phyloP scores from a whole-genome alignment of 2,888 invertebrate species.

The Trimorus sp. region DNA sequence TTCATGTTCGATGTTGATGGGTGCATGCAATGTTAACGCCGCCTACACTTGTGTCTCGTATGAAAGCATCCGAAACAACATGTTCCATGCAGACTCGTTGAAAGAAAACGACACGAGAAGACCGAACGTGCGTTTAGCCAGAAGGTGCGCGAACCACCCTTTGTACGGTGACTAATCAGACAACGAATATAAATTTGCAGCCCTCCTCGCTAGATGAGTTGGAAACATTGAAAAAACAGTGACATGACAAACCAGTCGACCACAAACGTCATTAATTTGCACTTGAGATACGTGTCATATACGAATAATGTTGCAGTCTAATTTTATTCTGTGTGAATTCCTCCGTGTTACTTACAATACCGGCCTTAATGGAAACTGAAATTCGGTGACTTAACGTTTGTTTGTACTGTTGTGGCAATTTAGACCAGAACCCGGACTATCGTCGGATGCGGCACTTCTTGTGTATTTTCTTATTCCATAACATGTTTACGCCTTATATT shows the following conservation, averaged over 20 bases:
- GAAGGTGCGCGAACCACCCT: no score
- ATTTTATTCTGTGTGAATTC: slow-evolving; percentile 28
- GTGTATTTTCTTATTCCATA: slow-evolving; percentile 55
- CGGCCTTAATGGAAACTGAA: slow-evolving; percentile 42
- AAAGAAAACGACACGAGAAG: slow-evolving; percentile 59
- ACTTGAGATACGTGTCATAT: slow-evolving; percentile 32
- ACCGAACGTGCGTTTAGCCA: slow-evolving; percentile 37
- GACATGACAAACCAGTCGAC: slow-evolving; percentile 12
- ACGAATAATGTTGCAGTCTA: slow-evolving; percentile 15
- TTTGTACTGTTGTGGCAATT: slow-evolving; percentile 36
- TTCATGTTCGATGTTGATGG: slow-evolving; percentile 72
- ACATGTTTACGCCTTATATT: slow-evolving; percentile 24
- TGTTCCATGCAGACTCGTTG: slow-evolving; percentile 14
- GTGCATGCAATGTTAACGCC: slow-evolving; percentile 76
- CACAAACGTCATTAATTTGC: slow-evolving; percentile 9
- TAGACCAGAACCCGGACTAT: slow-evolving; percentile 39
- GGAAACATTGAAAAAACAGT: slow-evolving; percentile 30
- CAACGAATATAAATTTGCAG: not conserved
- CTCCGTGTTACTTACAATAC: not conserved
- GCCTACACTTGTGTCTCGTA: slow-evolving; percentile 52
- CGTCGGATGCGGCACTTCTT: slow-evolving; percentile 55
- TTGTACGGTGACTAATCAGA: no score
- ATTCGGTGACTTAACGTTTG: slow-evolving; percentile 38
- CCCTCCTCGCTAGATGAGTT: not conserved
- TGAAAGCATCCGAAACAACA: slow-evolving; percentile 19